A percentile compares a stretch with the other conserved stretches of the same genome.
Evolutionary conservation across 2,797 vertebrate genomes (phyloP).

Genomic region (Podarcis lilfordi): DNA sequence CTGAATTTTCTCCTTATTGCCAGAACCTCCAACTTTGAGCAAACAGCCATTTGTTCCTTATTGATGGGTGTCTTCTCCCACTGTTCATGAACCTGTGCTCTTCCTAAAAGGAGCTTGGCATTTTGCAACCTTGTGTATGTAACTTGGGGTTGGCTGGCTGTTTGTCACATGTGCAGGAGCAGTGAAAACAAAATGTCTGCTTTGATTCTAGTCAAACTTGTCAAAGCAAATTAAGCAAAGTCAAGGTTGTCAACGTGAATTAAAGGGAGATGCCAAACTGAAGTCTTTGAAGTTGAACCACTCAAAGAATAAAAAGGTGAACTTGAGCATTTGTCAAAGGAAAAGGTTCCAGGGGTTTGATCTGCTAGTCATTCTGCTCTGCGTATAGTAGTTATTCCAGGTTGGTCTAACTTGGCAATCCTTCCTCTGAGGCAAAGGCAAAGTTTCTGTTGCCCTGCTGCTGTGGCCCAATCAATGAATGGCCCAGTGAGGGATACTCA

Average conservation of each 20-base stretch:
- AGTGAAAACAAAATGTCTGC: conserved; percentile 39
- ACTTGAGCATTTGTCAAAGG: conserved; percentile 33
- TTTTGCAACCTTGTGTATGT: conserved; percentile 22
- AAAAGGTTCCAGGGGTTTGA: conserved; percentile 9
- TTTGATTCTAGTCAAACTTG: conserved; percentile 40
- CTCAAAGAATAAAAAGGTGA: conserved; percentile 38
- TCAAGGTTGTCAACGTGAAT: conserved; percentile 35
- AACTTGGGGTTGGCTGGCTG: conserved; percentile 21
- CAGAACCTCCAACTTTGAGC: not conserved
- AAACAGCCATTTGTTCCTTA: not conserved
- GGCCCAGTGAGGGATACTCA: not conserved
- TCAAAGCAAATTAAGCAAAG: conserved; percentile 28
- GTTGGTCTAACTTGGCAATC: not conserved
- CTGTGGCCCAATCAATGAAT: not conserved
- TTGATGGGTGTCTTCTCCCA: not conserved
- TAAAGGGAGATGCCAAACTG: conserved; percentile 15
- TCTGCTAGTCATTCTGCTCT: conserved; percentile 8
- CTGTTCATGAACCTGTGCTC: not conserved
- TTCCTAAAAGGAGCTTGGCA: not conserved
- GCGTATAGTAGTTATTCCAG: conserved; percentile 4
- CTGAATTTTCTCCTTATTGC: not conserved
- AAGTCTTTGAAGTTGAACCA: conserved; percentile 37
- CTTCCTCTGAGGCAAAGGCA: conserved; percentile 5
- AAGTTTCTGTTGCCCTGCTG: not conserved
- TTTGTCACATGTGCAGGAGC: conserved; percentile 27